phyloP scores from a whole-genome alignment of 2,797 vertebrate genomes.

The Masticophis lateralis region DNA sequence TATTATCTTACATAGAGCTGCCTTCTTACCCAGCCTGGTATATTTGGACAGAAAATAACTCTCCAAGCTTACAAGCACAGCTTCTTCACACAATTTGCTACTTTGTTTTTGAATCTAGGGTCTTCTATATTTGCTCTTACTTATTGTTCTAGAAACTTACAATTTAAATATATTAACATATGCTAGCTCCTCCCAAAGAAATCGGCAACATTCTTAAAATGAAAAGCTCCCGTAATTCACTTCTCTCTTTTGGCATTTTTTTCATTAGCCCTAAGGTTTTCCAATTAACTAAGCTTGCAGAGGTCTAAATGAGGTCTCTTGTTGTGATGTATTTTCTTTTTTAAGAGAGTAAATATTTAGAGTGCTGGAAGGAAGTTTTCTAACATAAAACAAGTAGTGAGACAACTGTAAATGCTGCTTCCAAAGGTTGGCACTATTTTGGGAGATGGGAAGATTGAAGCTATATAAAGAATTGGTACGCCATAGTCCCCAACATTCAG shows the following conservation, averaged over 20 bases:
- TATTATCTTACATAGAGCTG: not conserved
- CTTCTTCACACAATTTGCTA: not conserved
- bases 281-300: not conserved
- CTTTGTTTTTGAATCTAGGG: not conserved
- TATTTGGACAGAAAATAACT: no score
- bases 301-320: not conserved
- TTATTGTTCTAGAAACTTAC: not conserved
- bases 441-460: not conserved
- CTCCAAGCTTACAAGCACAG: not conserved
- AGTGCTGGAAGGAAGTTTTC: not conserved
- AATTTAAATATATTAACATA: not conserved
- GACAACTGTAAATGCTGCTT: not conserved
- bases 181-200: not conserved
- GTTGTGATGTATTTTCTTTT: not conserved
- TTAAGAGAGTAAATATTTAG: not conserved
- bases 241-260: not conserved
- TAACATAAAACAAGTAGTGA: not conserved
- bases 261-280: not conserved
- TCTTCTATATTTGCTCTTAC: not conserved
- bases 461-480: not conserved
- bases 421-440: not conserved
- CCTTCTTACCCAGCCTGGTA: not conserved
- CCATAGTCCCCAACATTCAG: not conserved
- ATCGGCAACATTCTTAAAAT: not conserved
- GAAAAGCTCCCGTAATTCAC: not conserved